A percentile compares a stretch with the other conserved stretches of the same genome.
These are phyloP conservation scores for Oreortyx pictus DNA, from an alignment of 2,797 vertebrate species.

Conservation along the genomic window DNA sequence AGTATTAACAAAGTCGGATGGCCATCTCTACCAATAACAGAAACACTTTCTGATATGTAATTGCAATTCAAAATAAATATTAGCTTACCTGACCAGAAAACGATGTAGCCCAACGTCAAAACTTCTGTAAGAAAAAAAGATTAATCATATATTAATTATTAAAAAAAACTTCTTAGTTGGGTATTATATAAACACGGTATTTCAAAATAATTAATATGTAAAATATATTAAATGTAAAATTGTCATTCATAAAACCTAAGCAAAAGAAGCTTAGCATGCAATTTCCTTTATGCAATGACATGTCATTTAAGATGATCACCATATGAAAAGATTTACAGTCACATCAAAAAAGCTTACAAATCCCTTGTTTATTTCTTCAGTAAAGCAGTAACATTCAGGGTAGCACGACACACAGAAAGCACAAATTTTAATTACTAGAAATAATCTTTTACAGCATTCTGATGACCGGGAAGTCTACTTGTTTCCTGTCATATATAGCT, in stretches of 20 bases:
- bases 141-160: neutral
- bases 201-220: neutral
- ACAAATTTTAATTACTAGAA: neutral
- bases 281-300: neutral
- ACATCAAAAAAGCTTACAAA: neutral
- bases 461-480: neutral
- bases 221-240: neutral
- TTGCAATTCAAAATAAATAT: neutral
- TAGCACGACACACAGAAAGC: neutral
- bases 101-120: constrained; percentile 96
- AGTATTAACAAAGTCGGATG: neutral
- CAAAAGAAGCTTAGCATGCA: neutral
- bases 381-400: neutral
- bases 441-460: neutral
- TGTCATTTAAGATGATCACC: neutral
- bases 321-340: neutral
- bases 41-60: neutral
- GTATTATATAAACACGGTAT: neutral
- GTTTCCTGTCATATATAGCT: neutral
- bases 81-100: constrained; percentile 94
- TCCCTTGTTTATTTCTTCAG: neutral
- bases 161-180: neutral
- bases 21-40: neutral
- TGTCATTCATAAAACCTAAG: neutral
- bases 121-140: constrained; percentile 82